Evolutionary conservation across 2,888 invertebrate genomes (phyloP), one percentile per base, ranked within the genome.

Genomic region (Pterostichus madidus): DNA sequence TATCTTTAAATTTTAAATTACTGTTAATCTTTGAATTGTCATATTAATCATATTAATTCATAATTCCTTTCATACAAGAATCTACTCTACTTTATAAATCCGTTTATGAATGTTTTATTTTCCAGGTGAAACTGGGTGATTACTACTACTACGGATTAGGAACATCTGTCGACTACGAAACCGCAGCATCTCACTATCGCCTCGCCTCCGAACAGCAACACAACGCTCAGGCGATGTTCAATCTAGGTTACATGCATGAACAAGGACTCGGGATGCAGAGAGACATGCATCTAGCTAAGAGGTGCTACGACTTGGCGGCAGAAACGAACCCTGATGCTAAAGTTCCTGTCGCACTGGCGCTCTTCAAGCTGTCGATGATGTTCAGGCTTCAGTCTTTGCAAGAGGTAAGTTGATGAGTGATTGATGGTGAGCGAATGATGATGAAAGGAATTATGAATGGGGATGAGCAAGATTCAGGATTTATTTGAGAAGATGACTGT

Each of bases 221-320:
- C 89, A 98, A 96, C 90, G 97, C 99, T 0, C 90, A 99, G 89
- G 99, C 99, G 4, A 98, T 99, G 94, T 99, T 99, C 90, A 99
- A 99, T 91, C 93, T 99, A 85, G 99, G 98, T 31, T 99, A 99
- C 90, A 99, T 99, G 99, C 99, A 99, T 90, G 99, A 99, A 90
- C 96, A 96, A 86, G 99, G 99, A 0, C 91, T 99, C 31, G 99
- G 99, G 6, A 95, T 99, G 91, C 92, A 93, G 6, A 93, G 92
- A 80, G 96, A 99, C 91, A 94, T 97, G 88, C 98, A 99, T 91
- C 91, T 99, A 83, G 99, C 99, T 32, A 99, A 99, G 91, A 93
- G 99, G 32, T 96, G 97, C 90, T 99, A 99, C 91, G 99, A 99
- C 92, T 93, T 96, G 90, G 98, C 99, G 0, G 97, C 97, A 0